phyloP scores from a whole-genome alignment of 2,113 vertebrate species.

The Tenrec ecaudatus region DNA sequence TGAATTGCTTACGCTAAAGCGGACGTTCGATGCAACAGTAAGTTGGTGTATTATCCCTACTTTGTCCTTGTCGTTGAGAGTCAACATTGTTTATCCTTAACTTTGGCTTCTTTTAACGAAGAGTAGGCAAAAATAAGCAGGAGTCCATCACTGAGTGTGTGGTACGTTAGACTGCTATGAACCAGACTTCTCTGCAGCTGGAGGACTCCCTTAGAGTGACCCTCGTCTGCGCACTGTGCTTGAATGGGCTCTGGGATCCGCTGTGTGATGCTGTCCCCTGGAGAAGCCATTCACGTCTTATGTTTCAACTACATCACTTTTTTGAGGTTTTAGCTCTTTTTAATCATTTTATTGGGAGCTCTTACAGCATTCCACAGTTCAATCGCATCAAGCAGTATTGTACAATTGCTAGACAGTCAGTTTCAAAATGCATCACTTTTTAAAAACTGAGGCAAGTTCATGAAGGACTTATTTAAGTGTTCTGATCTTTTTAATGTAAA shows the following conservation, averaged over 20 bases:
- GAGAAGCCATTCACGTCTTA: constrained; percentile 42
- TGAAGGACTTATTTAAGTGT: background rate
- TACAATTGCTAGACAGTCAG: too few relatives aligned
- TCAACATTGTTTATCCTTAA: constrained; percentile 18
- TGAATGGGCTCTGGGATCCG: constrained; percentile 25
- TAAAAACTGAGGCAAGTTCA: background rate
- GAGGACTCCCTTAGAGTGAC: constrained; percentile 43
- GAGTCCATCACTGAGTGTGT: constrained; percentile 10
- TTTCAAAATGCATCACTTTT: too few relatives aligned
- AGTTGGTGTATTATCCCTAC: constrained; percentile 69
- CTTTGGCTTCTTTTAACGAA: constrained; percentile 55
- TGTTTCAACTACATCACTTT: background rate
- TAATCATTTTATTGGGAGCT: too few relatives aligned
- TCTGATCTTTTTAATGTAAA: constrained; percentile 49
- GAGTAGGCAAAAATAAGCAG: constrained; percentile 45
- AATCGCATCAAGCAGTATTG: too few relatives aligned
- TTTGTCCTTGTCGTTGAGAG: constrained; percentile 33
- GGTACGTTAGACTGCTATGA: constrained; percentile 5
- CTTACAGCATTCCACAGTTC: too few relatives aligned
- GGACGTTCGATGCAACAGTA: constrained; percentile 99
- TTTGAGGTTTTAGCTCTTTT: too few relatives aligned
- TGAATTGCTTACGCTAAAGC: constrained; percentile 95
- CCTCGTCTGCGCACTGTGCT: background rate
- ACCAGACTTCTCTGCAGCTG: constrained; percentile 24
- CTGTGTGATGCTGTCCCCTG: background rate